Conservation (phyloP, 1,140 invertebrate genomes). For the Drosophila arawakana region DNA sequence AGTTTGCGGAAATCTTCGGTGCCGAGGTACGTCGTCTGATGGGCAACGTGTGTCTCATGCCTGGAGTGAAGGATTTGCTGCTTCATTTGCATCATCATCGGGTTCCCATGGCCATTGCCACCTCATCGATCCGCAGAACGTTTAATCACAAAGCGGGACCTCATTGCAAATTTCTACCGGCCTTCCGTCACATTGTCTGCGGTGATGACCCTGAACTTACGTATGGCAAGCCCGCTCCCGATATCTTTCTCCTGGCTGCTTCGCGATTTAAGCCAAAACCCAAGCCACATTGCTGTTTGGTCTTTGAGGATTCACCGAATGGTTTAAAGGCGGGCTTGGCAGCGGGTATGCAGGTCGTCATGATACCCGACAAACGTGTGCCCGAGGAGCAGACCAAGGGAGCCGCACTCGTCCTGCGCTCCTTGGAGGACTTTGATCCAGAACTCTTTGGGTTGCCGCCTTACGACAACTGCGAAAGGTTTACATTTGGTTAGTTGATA, state of each 20-base stretch:
- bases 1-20: not conserved
- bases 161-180: constrained; percentile 88
- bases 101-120: constrained; percentile 95
- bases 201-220: constrained; percentile 94
- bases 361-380: constrained; percentile 86
- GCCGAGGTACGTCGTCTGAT: not conserved
- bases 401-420: constrained; percentile 90
- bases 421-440: constrained; percentile 92
- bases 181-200: constrained; percentile 93
- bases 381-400: not conserved
- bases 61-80: constrained; percentile 92
- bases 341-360: constrained; percentile 96
- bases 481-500: constrained; percentile 35
- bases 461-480: constrained; percentile 10
- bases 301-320: constrained; percentile 97
- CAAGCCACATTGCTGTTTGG: constrained; percentile 90
- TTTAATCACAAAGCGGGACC: constrained; percentile 90
- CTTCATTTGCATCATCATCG: constrained; percentile 91
- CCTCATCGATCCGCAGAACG: constrained; percentile 87
- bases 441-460: constrained; percentile 93
- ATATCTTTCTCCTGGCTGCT: constrained; percentile 95
- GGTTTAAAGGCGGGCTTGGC: constrained; percentile 91
- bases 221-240: constrained; percentile 93
- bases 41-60: constrained; percentile 30
- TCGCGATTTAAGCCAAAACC: constrained; percentile 91